phyloP scores from a whole-genome alignment of 2,797 vertebrate genomes.

The Holocentrus rufus region DNA sequence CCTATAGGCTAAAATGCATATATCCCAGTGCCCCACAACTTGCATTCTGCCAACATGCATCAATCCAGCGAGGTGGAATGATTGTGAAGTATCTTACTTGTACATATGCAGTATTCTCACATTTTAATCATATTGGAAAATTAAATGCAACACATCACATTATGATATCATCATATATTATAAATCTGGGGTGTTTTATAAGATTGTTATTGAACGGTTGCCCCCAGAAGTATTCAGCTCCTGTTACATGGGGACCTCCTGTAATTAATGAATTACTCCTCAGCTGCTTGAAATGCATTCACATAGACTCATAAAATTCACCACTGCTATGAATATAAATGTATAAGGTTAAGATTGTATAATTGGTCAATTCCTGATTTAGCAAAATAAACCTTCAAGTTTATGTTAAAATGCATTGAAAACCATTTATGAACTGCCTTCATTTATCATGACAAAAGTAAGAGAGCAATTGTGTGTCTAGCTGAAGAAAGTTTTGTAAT shows the following conservation, averaged over 20 bases:
- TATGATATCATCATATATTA: neutral
- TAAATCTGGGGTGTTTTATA: neutral
- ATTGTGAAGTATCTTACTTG: too few relatives aligned
- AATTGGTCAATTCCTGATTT: neutral
- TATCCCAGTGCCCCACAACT: too few relatives aligned
- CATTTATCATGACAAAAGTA: neutral
- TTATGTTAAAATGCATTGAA: neutral
- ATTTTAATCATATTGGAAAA: too few relatives aligned
- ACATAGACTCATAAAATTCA: neutral
- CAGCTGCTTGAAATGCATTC: neutral
- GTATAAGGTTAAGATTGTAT: neutral
- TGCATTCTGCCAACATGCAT: too few relatives aligned
- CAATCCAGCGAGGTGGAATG: too few relatives aligned
- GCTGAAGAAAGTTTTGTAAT: too few relatives aligned
- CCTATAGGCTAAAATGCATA: too few relatives aligned
- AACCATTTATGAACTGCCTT: neutral
- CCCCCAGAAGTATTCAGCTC: neutral
- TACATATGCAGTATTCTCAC: too few relatives aligned
- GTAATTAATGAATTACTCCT: neutral
- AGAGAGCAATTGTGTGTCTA: too few relatives aligned
- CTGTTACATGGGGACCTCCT: neutral
- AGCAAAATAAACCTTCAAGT: neutral
- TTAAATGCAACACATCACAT: too few relatives aligned
- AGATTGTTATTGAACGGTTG: neutral
- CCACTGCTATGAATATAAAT: neutral